Evolutionary conservation across 2,113 vertebrate species (phyloP), one percentile per base, ranked within the genome.

Genomic region (Rhabdornis inornatus): DNA sequence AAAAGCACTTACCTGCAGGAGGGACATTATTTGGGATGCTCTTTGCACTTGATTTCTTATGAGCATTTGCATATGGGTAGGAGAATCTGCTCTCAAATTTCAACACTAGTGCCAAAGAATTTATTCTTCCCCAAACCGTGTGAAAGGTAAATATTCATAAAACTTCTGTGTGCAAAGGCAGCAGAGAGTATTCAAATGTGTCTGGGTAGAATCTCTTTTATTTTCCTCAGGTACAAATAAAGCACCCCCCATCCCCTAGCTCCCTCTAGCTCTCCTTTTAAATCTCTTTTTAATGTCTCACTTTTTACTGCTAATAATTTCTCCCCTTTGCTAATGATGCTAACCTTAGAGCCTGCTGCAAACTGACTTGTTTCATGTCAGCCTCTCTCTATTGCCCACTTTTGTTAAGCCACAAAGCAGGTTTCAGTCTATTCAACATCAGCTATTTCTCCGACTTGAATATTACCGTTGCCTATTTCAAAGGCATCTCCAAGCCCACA

Each of bases 271-370:
- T 89, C 94, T 94, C 35, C 77, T 80, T 65, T 83, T 68, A 94
- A 96, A 94, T 87, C 89, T 78, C 93, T 94, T 96, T 96, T 94
- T 95, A 95, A 95, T 90, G 82, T 95, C 95, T 95, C 3, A 17
- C 94, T 96, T 97, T 97, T 97, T 94, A 95, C 92, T 96, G 95
- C 97, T 98, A 97, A 97, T 97, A 92, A 96, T 97, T 96, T 94
- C 93, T 91, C 83, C 76, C 69, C 74, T 87, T 84, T 70, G 80
- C 94, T 97, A 97, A 95, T 95, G 89, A 96, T 94, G 89, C 96
- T 94, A 95, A 95, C 92, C 95, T 92, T 63, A 49, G 90, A 90
- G 89, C 96, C 96, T 95, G 94, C 97, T 94, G 80, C 90, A 68
- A 61, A 95, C 93, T 47, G 94, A 90, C 94, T 95, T 92, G 93